These are phyloP conservation scores for Corythornis cristatus DNA, from an alignment of 2,113 vertebrate genomes.

Conservation along the genomic window DNA sequence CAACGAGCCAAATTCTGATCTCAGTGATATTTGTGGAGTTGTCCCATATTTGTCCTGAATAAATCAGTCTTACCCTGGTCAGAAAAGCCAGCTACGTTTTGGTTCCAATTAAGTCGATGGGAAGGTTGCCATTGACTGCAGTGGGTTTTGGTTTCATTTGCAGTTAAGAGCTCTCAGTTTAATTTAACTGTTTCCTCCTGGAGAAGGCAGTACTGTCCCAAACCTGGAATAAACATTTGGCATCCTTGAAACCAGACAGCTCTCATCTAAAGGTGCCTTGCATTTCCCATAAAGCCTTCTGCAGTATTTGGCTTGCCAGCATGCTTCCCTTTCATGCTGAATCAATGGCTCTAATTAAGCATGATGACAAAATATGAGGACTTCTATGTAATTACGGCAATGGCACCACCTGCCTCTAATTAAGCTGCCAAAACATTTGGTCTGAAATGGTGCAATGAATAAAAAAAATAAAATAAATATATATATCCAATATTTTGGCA, in stretches of 20 bases:
- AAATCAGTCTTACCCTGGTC: neutral
- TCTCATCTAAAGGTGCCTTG: neutral
- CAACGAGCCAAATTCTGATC: neutral
- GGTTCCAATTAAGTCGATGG: constrained; percentile 6
- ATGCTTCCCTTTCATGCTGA: constrained; percentile 38
- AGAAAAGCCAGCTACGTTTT: constrained; percentile 23
- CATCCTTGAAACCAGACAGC: neutral
- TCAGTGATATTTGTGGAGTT: neutral
- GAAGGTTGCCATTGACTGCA: constrained; percentile 9
- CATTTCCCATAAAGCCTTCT: neutral
- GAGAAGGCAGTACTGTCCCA: neutral
- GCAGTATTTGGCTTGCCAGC: constrained; percentile 27
- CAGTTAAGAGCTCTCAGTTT: neutral
- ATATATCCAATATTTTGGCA: constrained; percentile 34
- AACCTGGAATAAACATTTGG: constrained; percentile 1
- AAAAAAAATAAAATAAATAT: neutral
- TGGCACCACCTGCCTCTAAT: constrained; percentile 66
- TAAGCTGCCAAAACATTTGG: constrained; percentile 74
- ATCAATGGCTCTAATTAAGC: constrained; percentile 58
- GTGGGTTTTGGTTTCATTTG: neutral
- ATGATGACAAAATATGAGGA: constrained; percentile 64
- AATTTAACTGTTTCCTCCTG: constrained; percentile 1
- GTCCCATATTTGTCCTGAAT: neutral
- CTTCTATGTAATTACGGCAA: constrained; percentile 64
- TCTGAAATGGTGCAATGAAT: constrained; percentile 50